Evolutionary conservation across 2,888 invertebrate species (phyloP), one percentile per base, ranked within the genome.

Genomic region (Hyalella azteca): DNA sequence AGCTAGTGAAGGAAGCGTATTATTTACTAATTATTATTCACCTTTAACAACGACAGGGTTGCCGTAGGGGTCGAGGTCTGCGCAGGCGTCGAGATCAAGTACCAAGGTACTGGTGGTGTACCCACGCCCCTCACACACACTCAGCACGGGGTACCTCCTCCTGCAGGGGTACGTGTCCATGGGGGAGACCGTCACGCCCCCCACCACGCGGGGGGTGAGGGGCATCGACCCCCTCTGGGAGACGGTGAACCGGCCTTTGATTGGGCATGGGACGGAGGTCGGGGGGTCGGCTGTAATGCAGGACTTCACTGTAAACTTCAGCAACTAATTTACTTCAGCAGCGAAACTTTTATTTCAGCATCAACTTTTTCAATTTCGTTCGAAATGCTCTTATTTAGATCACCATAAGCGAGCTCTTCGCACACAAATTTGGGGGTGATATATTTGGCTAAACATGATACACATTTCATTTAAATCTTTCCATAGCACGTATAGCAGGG

Each of bases 181-280:
- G 19, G 98, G 98, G 87, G 95, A 94, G 80, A 95, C 89, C 0
- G 98, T 98, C 0, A 98, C 96, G 87, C 97, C 97, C 82, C 98
- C 98, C 75, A 97, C 90, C 86, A 98, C 97, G 88, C 98, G 92
- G 0, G 97, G 98, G 89, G 93, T 94, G 87, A 98, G 97, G 48
- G 90, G 91, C 7, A 79, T 73, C 50, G 81, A 79, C 19, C 96
- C 96, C 86, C 89, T 91, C 89, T 98, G 98, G 0, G 93, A 92
- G 87, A 98, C 98, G 88, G 93, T 94, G 87, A 96, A 98, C 88
- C 97, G 97, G 1, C 98, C 98, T 60, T 97, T 97, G 0, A 98
- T 93, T 0, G 98, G 98, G 88, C 98, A 98, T 60, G 95, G 91
- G 5, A 98, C 94, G 0, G 97, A 94, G 0, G 94, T 92, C 0